Base-by-base conservation (phyloP, 2,113 vertebrate genomes). In the Naja naja region DNA sequence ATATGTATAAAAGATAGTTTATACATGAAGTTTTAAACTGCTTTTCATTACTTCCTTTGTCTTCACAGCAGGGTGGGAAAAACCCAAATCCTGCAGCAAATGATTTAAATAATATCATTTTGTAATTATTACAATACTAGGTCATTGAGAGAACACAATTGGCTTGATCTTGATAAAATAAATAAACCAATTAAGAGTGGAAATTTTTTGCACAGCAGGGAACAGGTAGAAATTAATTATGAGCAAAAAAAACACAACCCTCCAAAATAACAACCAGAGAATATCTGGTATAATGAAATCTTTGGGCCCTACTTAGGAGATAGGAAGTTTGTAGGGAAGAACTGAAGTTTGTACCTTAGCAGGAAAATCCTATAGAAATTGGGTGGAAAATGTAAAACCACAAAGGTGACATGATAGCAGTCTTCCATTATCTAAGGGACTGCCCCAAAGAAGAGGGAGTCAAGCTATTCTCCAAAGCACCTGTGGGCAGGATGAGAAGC, bases 171-270 rank as follows among this genome's bases (percentile, higher is more conserved):
- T 92, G 92, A 92, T 34, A 47, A 1, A 88, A 90, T 60, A 91
- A 94, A 87, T 87, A 94, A 30, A 89, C 3, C 43, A 74, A 45
- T 92, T 94, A 88, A 27, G 0, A 91, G 39, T 22, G 85, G 74
- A 55, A 5, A 1, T 69, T 1, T 91, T 89, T 49, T 69, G 74
- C 52, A 69, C 87, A 94, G 43, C 14, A 45, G 49, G 18, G 10
- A 85, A 20, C 53, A 91, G 14, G 30, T 43, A 91, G 52, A 92
- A 92, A 95, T 43, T 74, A 89, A 88, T 23, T 89, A 88, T 93
- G 30, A 1, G 16, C 16, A 7, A 39, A 16, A 52, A 39, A 39
- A 7, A 12, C 22, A 14, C 56, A n/a, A n/a, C 11, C 27, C 1
- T 4, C n/a, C 14, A 60, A 25, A 69, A 69, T n/a, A 69, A 69